Evolutionary conservation across 2,888 invertebrate genomes (phyloP).

Genomic region (Caenorhabditis sp.): DNA sequence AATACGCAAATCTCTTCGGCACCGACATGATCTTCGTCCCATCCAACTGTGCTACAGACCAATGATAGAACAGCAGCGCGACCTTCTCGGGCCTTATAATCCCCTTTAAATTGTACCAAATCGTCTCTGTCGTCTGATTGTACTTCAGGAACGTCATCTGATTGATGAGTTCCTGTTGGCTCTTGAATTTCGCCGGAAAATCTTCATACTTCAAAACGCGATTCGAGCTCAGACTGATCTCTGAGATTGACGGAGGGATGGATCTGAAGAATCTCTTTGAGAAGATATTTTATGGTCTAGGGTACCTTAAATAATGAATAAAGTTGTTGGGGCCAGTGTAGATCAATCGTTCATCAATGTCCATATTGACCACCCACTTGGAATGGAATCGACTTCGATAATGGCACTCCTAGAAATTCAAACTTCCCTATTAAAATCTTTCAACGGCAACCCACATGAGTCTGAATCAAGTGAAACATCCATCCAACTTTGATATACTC

Average conservation of each 20-base stretch:
- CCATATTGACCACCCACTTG: conserved; percentile 49
- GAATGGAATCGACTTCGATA: conserved; percentile 45
- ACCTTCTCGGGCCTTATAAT: conserved; percentile 40
- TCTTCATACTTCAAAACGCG: conserved; percentile 30
- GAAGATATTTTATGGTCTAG: background rate
- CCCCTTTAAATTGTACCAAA: conserved; percentile 50
- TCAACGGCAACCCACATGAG: conserved; percentile 27
- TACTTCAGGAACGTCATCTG: conserved; percentile 38
- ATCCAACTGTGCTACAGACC: conserved; percentile 21
- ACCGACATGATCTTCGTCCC: conserved; percentile 29
- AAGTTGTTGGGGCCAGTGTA: conserved; percentile 30
- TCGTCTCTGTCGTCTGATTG: conserved; percentile 41
- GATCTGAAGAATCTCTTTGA: conserved; percentile 10
- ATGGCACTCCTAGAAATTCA: conserved; percentile 50
- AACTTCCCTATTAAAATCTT: too few species aligned
- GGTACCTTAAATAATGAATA: conserved; percentile 28
- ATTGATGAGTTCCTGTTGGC: background rate
- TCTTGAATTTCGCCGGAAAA: conserved; percentile 3
- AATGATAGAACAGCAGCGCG: conserved; percentile 32
- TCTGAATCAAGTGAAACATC: conserved; percentile 52
- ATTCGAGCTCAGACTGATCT: conserved; percentile 39
- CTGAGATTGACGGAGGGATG: conserved; percentile 21
- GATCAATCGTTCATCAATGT: conserved; percentile 39
- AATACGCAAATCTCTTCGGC: conserved; percentile 28
- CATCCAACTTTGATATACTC: conserved; percentile 43